Evolutionary conservation across 1,140 invertebrate genomes (phyloP), one percentile per base, ranked within the genome.

Genomic region (Streblospio benedicti): DNA sequence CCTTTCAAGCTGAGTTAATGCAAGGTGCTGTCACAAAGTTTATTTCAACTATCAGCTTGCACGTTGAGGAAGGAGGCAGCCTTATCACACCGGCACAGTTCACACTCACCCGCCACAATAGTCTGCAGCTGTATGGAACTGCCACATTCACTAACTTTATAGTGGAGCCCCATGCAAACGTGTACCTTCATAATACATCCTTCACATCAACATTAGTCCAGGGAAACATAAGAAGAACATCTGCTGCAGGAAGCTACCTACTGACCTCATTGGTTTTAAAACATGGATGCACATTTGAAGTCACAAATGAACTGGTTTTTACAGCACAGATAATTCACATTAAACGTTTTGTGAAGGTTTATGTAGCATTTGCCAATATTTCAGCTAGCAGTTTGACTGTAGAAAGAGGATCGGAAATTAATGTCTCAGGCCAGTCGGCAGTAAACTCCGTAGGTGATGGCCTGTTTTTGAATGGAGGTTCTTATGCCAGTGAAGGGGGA

Each of bases 101-200:
- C 57, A 69, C 62, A 18, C 62, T 70, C 12, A 65, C 57, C 23
- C 66, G 68, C 4, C 64, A 63, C 0, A 60, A n/a, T n/a, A n/a
- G 51, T 9, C 51, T 68, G 0, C 52, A 65, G 16, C 58, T 71
- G 1, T 52, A 54, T 5, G 69, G 69, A 9, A 61, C 52, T 14
- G 67, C 68, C n/a, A 71, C 69, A 0, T 69, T 67, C 45, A 69
- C 67, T 50, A 68, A 65, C 30, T 60, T 71, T 1, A 58, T 67
- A 32, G 59, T 69, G 2, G 69, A 69, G 45, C 57, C 63, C 30
- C 60, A 62, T 14, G 69, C 65, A 2, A 33, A 60, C 18, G 62
- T 71, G 0, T 50, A 64, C 16, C 57, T 68, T n/a, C 57, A 67
- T n/a, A 60, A 44, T n/a, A 67, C 67, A 31, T 68, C 69, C 20